Base-by-base conservation (phyloP, 1,140 invertebrate genomes). In the Spodoptera litura region DNA sequence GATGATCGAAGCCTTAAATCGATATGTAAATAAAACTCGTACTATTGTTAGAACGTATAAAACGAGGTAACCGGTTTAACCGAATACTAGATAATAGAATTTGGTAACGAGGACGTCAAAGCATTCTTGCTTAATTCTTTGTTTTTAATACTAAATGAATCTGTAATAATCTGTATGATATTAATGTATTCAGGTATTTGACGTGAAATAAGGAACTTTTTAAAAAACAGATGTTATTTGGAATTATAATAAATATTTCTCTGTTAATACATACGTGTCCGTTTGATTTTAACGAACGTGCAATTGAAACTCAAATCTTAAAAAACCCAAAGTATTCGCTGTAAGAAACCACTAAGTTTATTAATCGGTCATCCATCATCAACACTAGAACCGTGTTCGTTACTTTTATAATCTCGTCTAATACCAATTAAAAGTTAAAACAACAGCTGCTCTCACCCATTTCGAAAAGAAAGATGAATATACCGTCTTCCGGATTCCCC, bases 1-100 rank as follows among this genome's bases (percentile, higher is more conserved):
- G 79, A 68, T 81, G 70, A 83, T 81, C 44, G 72, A 78, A 75
- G 56, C 66, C 58, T 75, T 70, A 53, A 77, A 78, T 78, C 59
- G 55, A 80, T 76, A 77, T 77, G 55, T 15, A 73, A 59, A 73
- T 73, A 49, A 70, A 49, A 51, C 11, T 44, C 5, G 64, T 68
- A 25, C 20, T 27, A 70, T 70, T 73, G 56, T 56, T 73, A 73
- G 31, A 58, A 56, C 38, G 44, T 58, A 70, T 52, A 25, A 73
- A 61, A 73, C 71, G 38, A 13, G 56, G 71, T 73, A 73, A 58
- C 64, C 72, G 20, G 78, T 62, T 62, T 58, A 55, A 35, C n/a
- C 31, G 20, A 13, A 66, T 1, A 64, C n/a, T 35, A 53, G 20
- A 20, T 78, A 44, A 78, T 38, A 31, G 49, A 64, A 52, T 79